Evolutionary conservation across 2,113 vertebrate genomes (phyloP).

Genomic region (Pan troglodytes): DNA sequence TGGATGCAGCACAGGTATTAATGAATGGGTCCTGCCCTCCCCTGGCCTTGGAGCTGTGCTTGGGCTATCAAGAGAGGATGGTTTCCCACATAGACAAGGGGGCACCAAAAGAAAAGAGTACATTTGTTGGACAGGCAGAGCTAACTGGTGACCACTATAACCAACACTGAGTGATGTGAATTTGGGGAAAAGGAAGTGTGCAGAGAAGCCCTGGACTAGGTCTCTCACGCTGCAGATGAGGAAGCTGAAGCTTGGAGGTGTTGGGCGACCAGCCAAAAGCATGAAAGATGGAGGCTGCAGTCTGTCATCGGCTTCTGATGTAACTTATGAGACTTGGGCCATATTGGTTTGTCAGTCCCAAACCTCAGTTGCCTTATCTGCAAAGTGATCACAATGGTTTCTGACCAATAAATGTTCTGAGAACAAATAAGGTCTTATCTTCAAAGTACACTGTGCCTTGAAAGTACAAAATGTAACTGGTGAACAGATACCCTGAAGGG

Average conservation of each 20-base stretch:
- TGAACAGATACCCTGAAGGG: background rate
- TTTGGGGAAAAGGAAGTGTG: background rate
- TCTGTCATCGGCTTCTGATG: background rate
- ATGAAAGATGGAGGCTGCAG: background rate
- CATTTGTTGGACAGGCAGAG: background rate
- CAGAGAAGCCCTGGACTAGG: background rate
- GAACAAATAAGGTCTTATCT: conserved; percentile 58
- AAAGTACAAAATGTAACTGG: conserved; percentile 58
- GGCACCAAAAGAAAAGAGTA: background rate
- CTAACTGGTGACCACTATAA: background rate
- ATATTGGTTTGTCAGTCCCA: background rate
- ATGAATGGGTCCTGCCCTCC: background rate
- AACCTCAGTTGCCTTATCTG: conserved; percentile 64
- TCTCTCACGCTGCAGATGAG: background rate
- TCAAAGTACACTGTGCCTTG: conserved; percentile 29
- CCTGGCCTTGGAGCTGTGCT: background rate
- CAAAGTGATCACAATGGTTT: conserved; percentile 49
- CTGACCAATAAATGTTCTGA: conserved; percentile 65
- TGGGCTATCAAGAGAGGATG: background rate
- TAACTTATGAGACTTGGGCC: background rate
- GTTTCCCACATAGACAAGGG: background rate
- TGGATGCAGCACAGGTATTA: accelerated
- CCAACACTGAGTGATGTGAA: background rate
- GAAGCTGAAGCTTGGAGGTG: background rate
- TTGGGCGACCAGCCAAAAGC: background rate